Conservation (phyloP, 1,140 invertebrate species). For the Cyclina sinensis region DNA sequence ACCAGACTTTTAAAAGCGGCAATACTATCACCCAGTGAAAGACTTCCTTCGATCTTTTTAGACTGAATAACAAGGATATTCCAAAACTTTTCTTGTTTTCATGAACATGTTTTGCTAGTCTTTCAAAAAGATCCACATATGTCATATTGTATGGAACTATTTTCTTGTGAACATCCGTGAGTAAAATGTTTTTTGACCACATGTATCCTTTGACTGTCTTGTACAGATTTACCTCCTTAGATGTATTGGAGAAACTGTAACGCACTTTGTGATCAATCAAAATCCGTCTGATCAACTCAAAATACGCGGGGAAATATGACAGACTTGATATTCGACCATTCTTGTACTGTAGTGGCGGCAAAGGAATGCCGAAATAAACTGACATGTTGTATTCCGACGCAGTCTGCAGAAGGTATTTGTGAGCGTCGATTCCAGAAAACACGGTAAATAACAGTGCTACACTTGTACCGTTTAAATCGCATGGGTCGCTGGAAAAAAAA, state of each 20-base stretch:
- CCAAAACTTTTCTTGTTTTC: constrained; percentile 19
- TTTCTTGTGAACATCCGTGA: background rate
- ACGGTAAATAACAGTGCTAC: constrained; percentile 78
- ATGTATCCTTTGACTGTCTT: constrained; percentile 44
- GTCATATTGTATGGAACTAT: background rate
- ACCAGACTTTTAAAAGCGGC: constrained; percentile 22
- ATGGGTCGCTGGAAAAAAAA: constrained; percentile 65
- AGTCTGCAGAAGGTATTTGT: constrained; percentile 72
- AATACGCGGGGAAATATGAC: constrained; percentile 63
- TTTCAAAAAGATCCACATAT: background rate
- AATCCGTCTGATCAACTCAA: constrained; percentile 71
- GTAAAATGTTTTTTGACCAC: constrained; percentile 29
- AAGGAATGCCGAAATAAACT: constrained; percentile 78
- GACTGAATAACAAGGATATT: constrained; percentile 12
- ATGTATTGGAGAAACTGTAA: constrained; percentile 48
- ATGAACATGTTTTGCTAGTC: background rate
- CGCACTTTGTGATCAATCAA: constrained; percentile 72
- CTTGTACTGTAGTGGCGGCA: constrained; percentile 34
- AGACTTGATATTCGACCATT: background rate
- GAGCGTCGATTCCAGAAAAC: constrained; percentile 78
- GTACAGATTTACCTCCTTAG: background rate
- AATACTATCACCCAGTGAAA: background rate
- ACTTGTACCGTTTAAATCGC: constrained; percentile 57
- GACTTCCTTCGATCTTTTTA: constrained; percentile 33
- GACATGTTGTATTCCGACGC: constrained; percentile 74